Percentiles rank a stretch among this genome's conserved stretches.
Evolutionary conservation across 1,140 invertebrate genomes (phyloP).

Genomic region (Telenomus remus): DNA sequence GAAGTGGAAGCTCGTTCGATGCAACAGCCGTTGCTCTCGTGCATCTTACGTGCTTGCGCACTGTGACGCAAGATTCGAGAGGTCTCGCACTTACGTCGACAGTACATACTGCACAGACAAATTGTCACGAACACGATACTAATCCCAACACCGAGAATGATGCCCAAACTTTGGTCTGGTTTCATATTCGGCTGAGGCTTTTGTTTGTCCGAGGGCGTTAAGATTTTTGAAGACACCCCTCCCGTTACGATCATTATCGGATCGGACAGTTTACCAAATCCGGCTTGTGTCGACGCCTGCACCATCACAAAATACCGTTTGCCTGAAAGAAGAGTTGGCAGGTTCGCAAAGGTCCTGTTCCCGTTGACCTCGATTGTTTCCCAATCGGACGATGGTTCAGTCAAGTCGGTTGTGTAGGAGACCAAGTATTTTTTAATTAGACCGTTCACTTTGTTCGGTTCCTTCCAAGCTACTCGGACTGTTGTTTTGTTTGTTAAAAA

Average conservation of each 20-base stretch:
- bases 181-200: conserved; percentile 64
- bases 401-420: conserved; percentile 69
- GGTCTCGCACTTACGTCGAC: conserved; percentile 68
- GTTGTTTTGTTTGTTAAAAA: conserved; percentile 72
- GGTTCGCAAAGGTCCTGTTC: conserved; percentile 66
- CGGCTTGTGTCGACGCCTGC: conserved; percentile 76
- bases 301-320: conserved; percentile 76
- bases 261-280: conserved; percentile 73
- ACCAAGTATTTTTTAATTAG: conserved; percentile 74
- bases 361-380: conserved; percentile 69
- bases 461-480: conserved; percentile 75
- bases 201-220: conserved; percentile 63
- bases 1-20: conserved; percentile 67
- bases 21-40: conserved; percentile 69
- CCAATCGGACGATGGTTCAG: conserved; percentile 67
- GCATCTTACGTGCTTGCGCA: conserved; percentile 63
- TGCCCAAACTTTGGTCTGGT: conserved; percentile 71
- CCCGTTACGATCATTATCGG: conserved; percentile 68
- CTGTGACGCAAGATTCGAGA: conserved; percentile 63
- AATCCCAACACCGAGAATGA: conserved; percentile 70
- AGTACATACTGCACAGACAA: conserved; percentile 72
- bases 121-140: conserved; percentile 69
- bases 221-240: conserved; percentile 57
- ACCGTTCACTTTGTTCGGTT: conserved; percentile 74
- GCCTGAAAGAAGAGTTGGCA: conserved; percentile 72